Base-by-base conservation (phyloP, 64 coral and sea anemone species). In the Hydrozoanthus tunicans region DNA sequence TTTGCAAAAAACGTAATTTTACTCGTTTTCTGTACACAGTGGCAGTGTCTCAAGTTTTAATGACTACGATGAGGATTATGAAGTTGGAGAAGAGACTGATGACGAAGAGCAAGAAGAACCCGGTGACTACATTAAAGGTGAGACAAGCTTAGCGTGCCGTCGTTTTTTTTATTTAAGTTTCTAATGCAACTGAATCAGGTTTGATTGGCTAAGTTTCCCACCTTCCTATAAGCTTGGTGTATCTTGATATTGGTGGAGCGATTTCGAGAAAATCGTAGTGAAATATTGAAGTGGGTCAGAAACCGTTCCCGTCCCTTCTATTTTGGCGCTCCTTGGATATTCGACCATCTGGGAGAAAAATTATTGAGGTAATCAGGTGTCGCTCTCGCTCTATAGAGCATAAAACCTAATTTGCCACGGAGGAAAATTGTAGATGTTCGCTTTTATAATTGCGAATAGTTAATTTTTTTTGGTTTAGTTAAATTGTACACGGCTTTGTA, bases 51-150 rank as follows among this genome's bases (percentile, higher is more conserved):
- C 84, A 88, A 88, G 84, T 73, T 88, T 88, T 57, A 88, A 88
- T 88, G 84, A 88, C 74, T 88, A 88, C 54, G 84, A 88, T 75
- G 84, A 88, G 54, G 84, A 88, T 73, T 88, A 88, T 61, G 84
- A 88, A 73, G 84, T 88, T 25, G 84, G 84, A 1, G 84, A 88
- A 58, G 84, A 88, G 13, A 88, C 84, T 23, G 84, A 88, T 13
- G 84, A 88, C 15, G 84, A 88, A 60, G 84, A 88, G 74, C 84
- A 88, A 88, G 84, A 88, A 58, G 68, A 88, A 14, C 84, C 84
- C n/a, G 68, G 84, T 14, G 84, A 88, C 59, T 88, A 88, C 26
- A 51, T 88, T 70, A 88, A 88, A 88, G 84, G 84, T 88, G 69
- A 88, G 69, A 59, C 6, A 80, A 53, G 4, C 24, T 43, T 43